phyloP scores from a whole-genome alignment of 1,140 invertebrate species.

The Drosophila pachea region DNA sequence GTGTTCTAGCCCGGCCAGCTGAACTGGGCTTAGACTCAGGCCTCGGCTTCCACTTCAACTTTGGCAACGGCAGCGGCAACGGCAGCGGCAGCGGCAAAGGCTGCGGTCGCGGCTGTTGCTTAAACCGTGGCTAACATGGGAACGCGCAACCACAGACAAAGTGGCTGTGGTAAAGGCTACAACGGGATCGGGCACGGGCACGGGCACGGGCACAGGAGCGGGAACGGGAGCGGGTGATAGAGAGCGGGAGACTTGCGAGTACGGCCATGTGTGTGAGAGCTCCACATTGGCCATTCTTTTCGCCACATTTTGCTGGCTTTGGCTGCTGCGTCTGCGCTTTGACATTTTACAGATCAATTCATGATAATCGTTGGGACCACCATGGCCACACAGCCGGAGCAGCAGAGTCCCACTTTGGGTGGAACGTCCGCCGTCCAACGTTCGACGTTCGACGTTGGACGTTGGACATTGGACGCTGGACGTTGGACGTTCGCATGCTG shows the following conservation, averaged over 20 bases:
- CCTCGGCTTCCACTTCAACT: conserved; percentile 15
- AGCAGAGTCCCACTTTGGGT: conserved; percentile 46
- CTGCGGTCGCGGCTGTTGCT: background rate
- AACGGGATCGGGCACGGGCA: conserved; percentile 11
- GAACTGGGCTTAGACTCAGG: conserved; percentile 23
- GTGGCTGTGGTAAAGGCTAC: conserved; percentile 44
- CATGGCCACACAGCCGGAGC: conserved; percentile 31
- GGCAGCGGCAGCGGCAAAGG: background rate
- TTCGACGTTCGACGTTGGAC: conserved; percentile 44
- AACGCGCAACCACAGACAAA: conserved; percentile 54
- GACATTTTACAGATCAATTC: conserved; percentile 78
- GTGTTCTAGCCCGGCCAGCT: conserved; percentile 35
- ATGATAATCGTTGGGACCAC: conserved; percentile 78
- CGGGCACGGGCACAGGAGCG: background rate
- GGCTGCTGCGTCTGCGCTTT: conserved; percentile 67
- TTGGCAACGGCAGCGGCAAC: conserved; percentile 5
- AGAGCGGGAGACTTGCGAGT: too few relatives aligned
- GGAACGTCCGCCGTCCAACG: conserved; percentile 40
- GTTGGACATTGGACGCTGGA: conserved; percentile 49
- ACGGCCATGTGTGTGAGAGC: conserved; percentile 48
- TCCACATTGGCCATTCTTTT: conserved; percentile 60
- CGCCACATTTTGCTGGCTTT: conserved; percentile 46
- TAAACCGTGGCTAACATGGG: conserved; percentile 25
- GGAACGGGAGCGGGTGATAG: background rate
- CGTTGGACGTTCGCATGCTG: conserved; percentile 60